These are phyloP conservation scores for Megastigmus dorsalis DNA, from an alignment of 2,888 invertebrate genomes.

Conservation along the genomic window DNA sequence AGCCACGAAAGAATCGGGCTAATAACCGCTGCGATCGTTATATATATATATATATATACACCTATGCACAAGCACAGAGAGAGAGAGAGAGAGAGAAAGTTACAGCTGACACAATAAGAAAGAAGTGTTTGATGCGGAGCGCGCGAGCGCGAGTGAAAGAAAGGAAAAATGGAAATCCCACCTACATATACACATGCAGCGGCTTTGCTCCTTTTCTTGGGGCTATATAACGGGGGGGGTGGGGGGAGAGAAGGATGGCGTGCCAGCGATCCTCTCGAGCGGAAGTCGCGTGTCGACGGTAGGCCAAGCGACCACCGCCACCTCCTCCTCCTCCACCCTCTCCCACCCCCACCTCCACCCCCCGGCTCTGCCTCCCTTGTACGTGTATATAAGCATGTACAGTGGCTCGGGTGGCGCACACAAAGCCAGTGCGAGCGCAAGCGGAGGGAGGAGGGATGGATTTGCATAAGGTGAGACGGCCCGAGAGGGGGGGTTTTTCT, in stretches of 20 bases:
- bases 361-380: conserved; percentile 45
- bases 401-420: too few relatives aligned
- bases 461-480: conserved; percentile 41
- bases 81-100: conserved; percentile 7
- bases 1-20: not conserved
- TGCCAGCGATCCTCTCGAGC: conserved; percentile 64
- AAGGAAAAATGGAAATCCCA: too few relatives aligned
- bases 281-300: conserved; percentile 74
- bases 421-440: not conserved
- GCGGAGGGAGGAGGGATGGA: not conserved
- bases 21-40: not conserved
- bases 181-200: not conserved
- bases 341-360: conserved; percentile 48
- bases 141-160: too few relatives aligned
- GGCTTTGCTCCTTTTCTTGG: not conserved
- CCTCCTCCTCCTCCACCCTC: conserved; percentile 54
- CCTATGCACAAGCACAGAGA: not conserved
- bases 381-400: conserved; percentile 18
- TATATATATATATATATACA: not conserved
- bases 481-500: conserved; percentile 60
- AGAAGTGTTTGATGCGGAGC: too few relatives aligned
- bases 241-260: conserved; percentile 62
- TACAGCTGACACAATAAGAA: too few relatives aligned
- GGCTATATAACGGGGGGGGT: not conserved
- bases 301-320: conserved; percentile 55